phyloP scores from a whole-genome alignment of 1,140 invertebrate genomes.

The Scylla paramamosain region DNA sequence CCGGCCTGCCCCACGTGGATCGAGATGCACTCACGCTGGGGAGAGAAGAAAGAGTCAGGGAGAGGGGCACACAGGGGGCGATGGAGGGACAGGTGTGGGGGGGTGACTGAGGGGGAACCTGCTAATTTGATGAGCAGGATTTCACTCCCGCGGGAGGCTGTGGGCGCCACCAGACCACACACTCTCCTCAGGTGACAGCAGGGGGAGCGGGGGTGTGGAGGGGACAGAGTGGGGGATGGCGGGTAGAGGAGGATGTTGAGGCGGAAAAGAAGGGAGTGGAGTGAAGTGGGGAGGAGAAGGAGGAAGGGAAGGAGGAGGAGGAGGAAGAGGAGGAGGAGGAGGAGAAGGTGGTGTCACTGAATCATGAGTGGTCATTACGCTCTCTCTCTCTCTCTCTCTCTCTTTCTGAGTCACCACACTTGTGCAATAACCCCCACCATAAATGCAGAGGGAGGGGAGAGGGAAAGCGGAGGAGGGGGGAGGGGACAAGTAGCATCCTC shows the following conservation, averaged over 20 bases:
- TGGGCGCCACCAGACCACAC: not conserved
- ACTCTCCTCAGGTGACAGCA: not conserved
- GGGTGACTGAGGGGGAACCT: not conserved
- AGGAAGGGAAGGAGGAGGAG: not conserved
- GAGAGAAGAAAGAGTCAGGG: not conserved
- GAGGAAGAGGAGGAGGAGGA: not conserved
- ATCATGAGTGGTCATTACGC: too few species aligned
- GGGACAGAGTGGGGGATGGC: not conserved
- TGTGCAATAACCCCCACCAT: too few species aligned
- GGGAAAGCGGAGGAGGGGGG: too few species aligned
- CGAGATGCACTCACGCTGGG: slow-evolving; percentile 57
- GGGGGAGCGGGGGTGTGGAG: not conserved
- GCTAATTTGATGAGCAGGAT: too few species aligned
- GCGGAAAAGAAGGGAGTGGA: not conserved
- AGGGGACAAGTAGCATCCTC: too few species aligned
- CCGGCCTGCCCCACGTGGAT: slow-evolving; percentile 66
- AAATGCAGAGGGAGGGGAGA: too few species aligned
- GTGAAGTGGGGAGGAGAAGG: not conserved
- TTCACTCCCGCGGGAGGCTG: not conserved
- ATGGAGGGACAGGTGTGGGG: not conserved
- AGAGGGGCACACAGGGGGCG: too few species aligned
- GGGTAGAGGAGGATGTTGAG: not conserved
- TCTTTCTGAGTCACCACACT: too few species aligned
- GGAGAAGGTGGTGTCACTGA: not conserved
- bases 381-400: too few species aligned